These are phyloP conservation scores for Orthosia cruda DNA, from an alignment of 2,888 invertebrate genomes.

Conservation along the genomic window DNA sequence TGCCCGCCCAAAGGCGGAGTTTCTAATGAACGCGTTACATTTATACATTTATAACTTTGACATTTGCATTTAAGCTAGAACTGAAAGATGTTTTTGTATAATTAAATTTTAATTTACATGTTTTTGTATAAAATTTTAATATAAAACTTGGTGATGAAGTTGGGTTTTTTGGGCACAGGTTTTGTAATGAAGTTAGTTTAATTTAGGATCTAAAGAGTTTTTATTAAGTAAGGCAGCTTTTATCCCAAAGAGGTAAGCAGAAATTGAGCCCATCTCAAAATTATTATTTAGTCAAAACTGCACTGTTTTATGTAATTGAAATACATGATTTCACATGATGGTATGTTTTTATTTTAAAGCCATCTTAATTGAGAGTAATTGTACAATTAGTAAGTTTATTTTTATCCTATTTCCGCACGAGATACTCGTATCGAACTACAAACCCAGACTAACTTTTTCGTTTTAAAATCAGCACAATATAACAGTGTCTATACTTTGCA, in stretches of 20 bases:
- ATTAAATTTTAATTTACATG: constrained; percentile 54
- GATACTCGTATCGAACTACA: too few relatives aligned
- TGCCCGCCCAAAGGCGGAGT: constrained; percentile 82
- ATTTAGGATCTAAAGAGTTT: constrained; percentile 5
- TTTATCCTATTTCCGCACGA: too few relatives aligned
- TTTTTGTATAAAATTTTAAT: constrained; percentile 49
- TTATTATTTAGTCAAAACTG: too few relatives aligned
- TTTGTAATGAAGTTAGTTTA: constrained; percentile 1
- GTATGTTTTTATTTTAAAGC: too few relatives aligned
- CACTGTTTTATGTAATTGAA: too few relatives aligned
- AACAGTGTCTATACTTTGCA: not conserved
- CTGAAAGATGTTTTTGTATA: constrained; percentile 54
- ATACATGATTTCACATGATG: too few relatives aligned
- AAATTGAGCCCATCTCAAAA: not conserved
- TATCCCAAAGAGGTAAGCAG: not conserved
- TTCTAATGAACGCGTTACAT: constrained; percentile 80
- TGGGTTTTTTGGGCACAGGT: constrained; percentile 8
- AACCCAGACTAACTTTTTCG: too few relatives aligned
- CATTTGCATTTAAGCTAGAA: constrained; percentile 56
- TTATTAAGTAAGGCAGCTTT: too few relatives aligned
- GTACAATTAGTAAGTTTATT: too few relatives aligned
- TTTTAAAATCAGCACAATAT: too few relatives aligned
- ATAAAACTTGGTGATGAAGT: constrained; percentile 16
- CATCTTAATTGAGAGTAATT: not conserved
- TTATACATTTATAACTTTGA: constrained; percentile 57